Conservation (phyloP, 2,113 vertebrate genomes). For the Malaclemys terrapin region DNA sequence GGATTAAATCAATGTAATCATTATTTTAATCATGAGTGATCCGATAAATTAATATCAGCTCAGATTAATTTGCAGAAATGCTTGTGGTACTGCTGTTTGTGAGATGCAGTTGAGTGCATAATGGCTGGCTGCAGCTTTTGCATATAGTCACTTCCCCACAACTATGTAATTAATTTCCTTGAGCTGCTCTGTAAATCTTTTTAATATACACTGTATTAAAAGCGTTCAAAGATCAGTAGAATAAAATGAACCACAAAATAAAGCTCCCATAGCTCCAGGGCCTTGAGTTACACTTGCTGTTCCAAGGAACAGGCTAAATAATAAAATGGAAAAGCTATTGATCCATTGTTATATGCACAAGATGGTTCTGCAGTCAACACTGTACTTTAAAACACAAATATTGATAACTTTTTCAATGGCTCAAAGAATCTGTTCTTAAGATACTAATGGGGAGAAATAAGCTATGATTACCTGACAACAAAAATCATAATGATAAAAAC, state of each 20-base stretch:
- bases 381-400: neutral
- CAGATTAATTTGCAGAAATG: neutral
- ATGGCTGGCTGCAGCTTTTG: neutral
- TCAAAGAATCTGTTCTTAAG: neutral
- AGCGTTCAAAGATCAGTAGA: neutral
- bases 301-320: slow-evolving; percentile 4
- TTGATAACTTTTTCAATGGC: neutral
- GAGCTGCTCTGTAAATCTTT: neutral
- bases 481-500: neutral
- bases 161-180: slow-evolving; percentile 20
- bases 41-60: neutral
- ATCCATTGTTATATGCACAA: neutral
- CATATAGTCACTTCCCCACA: neutral
- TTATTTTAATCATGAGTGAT: neutral
- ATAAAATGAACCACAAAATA: neutral
- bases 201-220: neutral
- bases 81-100: neutral
- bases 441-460: neutral
- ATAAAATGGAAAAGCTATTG: neutral
- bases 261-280: neutral
- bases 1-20: neutral
- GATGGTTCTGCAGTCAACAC: neutral
- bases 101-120: neutral
- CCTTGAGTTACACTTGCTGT: slow-evolving; percentile 10
- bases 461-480: neutral